phyloP scores from a whole-genome alignment of 2,113 vertebrate species.

The Blennius ocellaris region DNA sequence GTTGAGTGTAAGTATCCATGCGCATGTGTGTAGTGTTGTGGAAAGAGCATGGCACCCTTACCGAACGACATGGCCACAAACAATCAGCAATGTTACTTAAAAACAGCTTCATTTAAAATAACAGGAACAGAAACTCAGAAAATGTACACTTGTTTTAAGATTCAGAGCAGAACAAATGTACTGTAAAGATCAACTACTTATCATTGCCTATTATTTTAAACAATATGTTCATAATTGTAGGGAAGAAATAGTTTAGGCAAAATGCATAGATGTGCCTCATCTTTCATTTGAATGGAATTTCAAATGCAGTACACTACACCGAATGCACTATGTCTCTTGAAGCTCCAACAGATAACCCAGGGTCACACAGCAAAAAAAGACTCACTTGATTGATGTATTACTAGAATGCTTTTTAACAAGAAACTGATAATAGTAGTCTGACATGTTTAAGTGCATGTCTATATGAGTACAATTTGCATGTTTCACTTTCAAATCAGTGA shows the following conservation, averaged over 20 bases:
- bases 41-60: slow-evolving; percentile 23
- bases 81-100: slow-evolving; percentile 48
- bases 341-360: not conserved
- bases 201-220: too few species aligned
- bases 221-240: too few species aligned
- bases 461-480: not conserved
- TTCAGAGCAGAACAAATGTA: too few species aligned
- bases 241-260: too few species aligned
- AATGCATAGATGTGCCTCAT: not conserved
- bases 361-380: not conserved
- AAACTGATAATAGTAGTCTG: not conserved
- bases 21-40: slow-evolving; percentile 18
- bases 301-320: not conserved
- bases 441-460: not conserved
- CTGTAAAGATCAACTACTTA: too few species aligned
- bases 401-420: too few species aligned
- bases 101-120: slow-evolving; percentile 32
- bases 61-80: slow-evolving; percentile 20
- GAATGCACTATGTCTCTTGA: not conserved
- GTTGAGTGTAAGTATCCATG: slow-evolving; percentile 47
- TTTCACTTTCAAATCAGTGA: not conserved
- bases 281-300: not conserved
- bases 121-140: too few species aligned
- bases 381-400: not conserved
- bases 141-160: too few species aligned